phyloP scores from a whole-genome alignment of 2,113 vertebrate species.

The Phainopepla nitens region DNA sequence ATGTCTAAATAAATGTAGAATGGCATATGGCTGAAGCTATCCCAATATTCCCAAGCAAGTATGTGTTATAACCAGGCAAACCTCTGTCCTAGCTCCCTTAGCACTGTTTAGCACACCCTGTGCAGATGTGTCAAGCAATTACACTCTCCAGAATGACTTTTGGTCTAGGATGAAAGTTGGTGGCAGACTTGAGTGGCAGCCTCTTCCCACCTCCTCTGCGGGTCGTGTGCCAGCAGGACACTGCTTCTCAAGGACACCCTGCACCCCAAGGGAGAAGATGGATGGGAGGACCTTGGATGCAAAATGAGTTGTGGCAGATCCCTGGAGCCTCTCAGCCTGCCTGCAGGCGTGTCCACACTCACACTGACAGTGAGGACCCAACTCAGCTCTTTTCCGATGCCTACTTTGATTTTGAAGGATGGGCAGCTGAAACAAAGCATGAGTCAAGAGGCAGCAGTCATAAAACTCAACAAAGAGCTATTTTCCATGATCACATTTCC shows the following conservation, averaged over 20 bases:
- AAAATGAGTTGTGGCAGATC: not conserved
- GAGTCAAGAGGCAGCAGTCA: not conserved
- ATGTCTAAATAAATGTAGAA: not conserved
- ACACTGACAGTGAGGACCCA: not conserved
- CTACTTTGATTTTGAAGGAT: not conserved
- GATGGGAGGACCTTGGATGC: not conserved
- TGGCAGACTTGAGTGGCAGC: not conserved
- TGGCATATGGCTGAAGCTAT: not conserved
- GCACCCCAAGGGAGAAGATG: accelerated
- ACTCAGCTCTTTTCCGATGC: not conserved
- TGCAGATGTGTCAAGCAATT: not conserved
- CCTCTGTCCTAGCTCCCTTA: not conserved
- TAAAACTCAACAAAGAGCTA: not conserved
- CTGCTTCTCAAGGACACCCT: not conserved
- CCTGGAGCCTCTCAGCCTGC: not conserved
- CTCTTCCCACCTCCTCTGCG: accelerated
- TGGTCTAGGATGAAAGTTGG: not conserved
- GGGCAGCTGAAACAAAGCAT: not conserved
- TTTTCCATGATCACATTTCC: not conserved
- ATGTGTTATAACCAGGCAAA: not conserved
- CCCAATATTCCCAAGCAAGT: not conserved
- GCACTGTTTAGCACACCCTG: not conserved
- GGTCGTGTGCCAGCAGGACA: not conserved
- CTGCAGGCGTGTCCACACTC: not conserved
- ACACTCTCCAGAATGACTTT: not conserved